Evolutionary conservation across 2,888 invertebrate genomes (phyloP), one percentile per base, ranked within the genome.

Genomic region (Cryptocheilus praepositus): DNA sequence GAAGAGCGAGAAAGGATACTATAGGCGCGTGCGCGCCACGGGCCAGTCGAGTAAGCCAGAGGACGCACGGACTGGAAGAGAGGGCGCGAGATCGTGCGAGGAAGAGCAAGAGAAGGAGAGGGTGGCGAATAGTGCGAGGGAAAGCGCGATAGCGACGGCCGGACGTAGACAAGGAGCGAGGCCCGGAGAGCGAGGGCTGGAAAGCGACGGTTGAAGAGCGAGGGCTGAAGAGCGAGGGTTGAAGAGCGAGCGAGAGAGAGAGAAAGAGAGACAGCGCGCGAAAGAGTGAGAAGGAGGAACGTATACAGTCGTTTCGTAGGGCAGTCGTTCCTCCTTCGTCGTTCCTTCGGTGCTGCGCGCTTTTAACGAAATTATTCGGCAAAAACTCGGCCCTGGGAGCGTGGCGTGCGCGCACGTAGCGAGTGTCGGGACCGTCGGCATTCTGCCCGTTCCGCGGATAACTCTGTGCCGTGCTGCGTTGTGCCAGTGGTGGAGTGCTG

Each of bases 261-360:
- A 59, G 56, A 44, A 19, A n/a, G n/a, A n/a, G n/a, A n/a, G n/a
- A n/a, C n/a, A n/a, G n/a, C n/a, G n/a, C n/a, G n/a, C n/a, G 51
- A 51, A 59, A 16, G 61, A 19, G 18, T 15, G 25, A 43, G 51
- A 36, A 43, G 55, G 76, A 70, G 62, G 76, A 74, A 74, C 79
- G 79, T 78, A 76, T 77, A 79, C 76, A 75, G 70, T 76, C 78
- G 74, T 74, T 74, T 82, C 79, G 77, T 81, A 82, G 83, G 82
- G 81, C 83, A 85, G 86, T 83, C 82, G 83, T 82, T 77, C 82
- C 82, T 84, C 84, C 83, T 85, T 85, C 84, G 84, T 82, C 82
- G 84, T 82, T 83, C 83, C 84, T 83, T 85, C 84, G 83, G 69
- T 67, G 77, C 79, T 77, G 83, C 80, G 81, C 81, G 81, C 71